These are phyloP conservation scores for Antennarius maculatus DNA, from an alignment of 2,797 vertebrate genomes.

Conservation along the genomic window DNA sequence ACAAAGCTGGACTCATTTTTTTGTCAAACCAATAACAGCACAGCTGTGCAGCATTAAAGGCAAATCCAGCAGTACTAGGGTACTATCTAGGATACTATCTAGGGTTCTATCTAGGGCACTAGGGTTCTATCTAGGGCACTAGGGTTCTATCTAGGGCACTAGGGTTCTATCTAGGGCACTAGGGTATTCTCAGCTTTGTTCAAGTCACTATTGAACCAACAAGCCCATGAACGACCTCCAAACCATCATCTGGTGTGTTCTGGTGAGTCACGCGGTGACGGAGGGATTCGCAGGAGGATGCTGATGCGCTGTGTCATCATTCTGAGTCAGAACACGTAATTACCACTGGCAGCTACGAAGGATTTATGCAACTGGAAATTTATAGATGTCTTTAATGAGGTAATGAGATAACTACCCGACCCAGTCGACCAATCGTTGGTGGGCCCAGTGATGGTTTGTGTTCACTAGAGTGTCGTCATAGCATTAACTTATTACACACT, in stretches of 20 bases:
- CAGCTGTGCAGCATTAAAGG: no score
- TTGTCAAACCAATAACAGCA: no score
- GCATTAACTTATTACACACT: background rate
- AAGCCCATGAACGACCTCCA: background rate
- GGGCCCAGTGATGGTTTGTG: constrained; percentile 13
- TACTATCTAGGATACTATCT: no score
- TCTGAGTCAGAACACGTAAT: constrained; percentile 34
- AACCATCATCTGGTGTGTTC: constrained; percentile 7
- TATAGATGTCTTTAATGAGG: constrained; percentile 19
- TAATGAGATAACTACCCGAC: constrained; percentile 31
- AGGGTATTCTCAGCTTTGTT: no score
- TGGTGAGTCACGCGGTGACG: background rate
- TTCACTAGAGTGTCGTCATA: background rate
- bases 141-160: no score
- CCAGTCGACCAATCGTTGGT: constrained; percentile 11
- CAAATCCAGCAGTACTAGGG: no score
- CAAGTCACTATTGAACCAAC: no score
- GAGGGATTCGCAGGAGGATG: no score
- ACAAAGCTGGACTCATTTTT: background rate
- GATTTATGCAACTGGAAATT: constrained; percentile 30
- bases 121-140: no score
- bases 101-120: no score
- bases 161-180: no score
- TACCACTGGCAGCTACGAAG: constrained; percentile 22
- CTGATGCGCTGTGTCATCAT: constrained; percentile 13